Conservation (phyloP, 2,113 vertebrate species). For the Platichthys stellatus region DNA sequence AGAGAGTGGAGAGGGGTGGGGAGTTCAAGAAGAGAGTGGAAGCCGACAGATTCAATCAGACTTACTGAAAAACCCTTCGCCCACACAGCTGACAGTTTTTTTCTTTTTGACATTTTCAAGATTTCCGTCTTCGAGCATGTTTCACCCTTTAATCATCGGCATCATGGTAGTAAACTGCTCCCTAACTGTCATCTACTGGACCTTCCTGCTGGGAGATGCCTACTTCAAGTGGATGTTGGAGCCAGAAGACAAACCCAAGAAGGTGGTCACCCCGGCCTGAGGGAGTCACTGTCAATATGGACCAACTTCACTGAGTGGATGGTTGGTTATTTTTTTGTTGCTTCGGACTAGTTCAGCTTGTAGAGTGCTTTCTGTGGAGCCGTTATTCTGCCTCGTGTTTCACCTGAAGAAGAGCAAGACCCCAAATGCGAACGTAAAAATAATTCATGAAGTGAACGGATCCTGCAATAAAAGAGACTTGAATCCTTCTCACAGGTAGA, state of each 20-base stretch:
- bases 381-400: constrained; percentile 9
- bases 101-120: constrained; percentile 34
- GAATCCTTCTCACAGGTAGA: constrained; percentile 57
- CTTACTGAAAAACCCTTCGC: constrained; percentile 12
- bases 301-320: constrained; percentile 29
- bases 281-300: constrained; percentile 33
- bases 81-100: constrained; percentile 30
- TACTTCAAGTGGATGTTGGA: constrained; percentile 68
- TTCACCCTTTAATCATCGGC: constrained; percentile 75
- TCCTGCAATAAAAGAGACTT: constrained; percentile 12
- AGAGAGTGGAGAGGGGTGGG: constrained; percentile 50
- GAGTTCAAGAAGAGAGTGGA: constrained; percentile 27
- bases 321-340: constrained; percentile 11
- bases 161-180: constrained; percentile 73
- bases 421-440: neutral
- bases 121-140: constrained; percentile 57
- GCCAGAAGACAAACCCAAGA: constrained; percentile 69
- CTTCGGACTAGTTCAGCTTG: constrained; percentile 54
- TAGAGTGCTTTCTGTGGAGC: constrained; percentile 53
- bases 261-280: constrained; percentile 65
- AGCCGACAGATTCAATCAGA: constrained; percentile 38
- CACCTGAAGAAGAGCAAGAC: constrained; percentile 23
- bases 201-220: constrained; percentile 66
- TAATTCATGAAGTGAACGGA: constrained; percentile 9
- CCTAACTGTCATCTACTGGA: constrained; percentile 74